Conservation (phyloP, 2,113 vertebrate genomes). For the Gasterosteus aculeatus region DNA sequence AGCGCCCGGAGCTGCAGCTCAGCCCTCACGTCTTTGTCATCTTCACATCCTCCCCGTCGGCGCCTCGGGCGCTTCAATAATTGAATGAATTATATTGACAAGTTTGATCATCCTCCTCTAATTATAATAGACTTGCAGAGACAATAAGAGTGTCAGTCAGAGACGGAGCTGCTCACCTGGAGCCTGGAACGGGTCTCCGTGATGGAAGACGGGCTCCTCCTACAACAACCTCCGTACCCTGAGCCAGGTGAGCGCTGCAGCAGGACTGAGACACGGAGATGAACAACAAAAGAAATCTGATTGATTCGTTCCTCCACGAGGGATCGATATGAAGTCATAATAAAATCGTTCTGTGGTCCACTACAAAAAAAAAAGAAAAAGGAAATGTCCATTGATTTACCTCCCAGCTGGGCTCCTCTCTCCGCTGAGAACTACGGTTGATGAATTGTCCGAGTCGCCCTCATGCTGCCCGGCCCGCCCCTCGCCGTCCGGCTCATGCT, state of each 20-base stretch:
- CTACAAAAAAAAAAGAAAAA: too few species aligned
- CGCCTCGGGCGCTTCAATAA: slow-evolving; percentile 49
- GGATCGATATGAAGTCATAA: neutral
- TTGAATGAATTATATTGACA: slow-evolving; percentile 69
- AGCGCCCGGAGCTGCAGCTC: slow-evolving; percentile 15
- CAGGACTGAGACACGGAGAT: too few species aligned
- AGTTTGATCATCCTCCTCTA: slow-evolving; percentile 57
- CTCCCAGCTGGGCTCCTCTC: too few species aligned
- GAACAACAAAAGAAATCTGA: too few species aligned
- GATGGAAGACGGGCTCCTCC: too few species aligned
- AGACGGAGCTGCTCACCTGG: slow-evolving; percentile 31
- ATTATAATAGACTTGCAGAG: slow-evolving; percentile 59
- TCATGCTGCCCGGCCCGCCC: too few species aligned
- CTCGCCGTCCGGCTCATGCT: too few species aligned
- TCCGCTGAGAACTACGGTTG: too few species aligned
- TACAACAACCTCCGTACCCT: too few species aligned
- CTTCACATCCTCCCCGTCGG: slow-evolving; percentile 29
- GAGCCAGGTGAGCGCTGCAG: too few species aligned
- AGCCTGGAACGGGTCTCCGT: neutral
- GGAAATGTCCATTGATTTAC: too few species aligned
- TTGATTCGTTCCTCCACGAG: neutral
- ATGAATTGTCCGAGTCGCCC: too few species aligned
- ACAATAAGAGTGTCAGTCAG: slow-evolving; percentile 36
- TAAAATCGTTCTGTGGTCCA: neutral
- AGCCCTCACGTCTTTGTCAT: slow-evolving; percentile 42